Conservation (phyloP, 2,113 vertebrate species). For the Dryoscopus gambensis region DNA sequence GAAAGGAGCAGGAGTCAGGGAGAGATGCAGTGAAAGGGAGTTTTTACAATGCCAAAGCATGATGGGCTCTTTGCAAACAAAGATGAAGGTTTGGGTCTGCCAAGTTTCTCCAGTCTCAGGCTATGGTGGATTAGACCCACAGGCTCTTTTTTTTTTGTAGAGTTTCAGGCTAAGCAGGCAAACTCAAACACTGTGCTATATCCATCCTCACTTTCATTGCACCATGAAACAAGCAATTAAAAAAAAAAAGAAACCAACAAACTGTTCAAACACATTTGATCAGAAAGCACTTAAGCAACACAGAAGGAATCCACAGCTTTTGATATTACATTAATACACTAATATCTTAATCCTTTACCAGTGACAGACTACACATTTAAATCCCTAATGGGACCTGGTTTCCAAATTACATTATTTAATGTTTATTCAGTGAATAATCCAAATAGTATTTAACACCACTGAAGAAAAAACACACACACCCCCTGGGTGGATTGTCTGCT, state of each 20-base stretch:
- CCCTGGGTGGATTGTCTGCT: conserved; percentile 50
- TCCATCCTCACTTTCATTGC: neutral
- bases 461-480: conserved; percentile 46
- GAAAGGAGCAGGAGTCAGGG: neutral
- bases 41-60: neutral
- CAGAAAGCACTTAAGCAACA: conserved; percentile 55
- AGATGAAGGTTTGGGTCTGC: neutral
- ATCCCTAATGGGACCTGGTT: conserved; percentile 68
- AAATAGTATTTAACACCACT: conserved; percentile 73
- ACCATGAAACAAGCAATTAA: conserved; percentile 23
- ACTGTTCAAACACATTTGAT: conserved; percentile 25
- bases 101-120: neutral
- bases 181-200: neutral
- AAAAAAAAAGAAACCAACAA: neutral
- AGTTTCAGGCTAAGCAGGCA: neutral
- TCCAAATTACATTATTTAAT: conserved; percentile 81
- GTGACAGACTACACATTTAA: conserved; percentile 65
- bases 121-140: neutral
- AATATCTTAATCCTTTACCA: conserved; percentile 76
- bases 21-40: neutral
- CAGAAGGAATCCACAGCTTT: conserved; percentile 58
- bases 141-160: neutral
- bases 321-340: conserved; percentile 71
- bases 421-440: conserved; percentile 77
- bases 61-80: neutral